Evolutionary conservation across 1,140 invertebrate species (phyloP).

Genomic region (Ridgeia piscesae): DNA sequence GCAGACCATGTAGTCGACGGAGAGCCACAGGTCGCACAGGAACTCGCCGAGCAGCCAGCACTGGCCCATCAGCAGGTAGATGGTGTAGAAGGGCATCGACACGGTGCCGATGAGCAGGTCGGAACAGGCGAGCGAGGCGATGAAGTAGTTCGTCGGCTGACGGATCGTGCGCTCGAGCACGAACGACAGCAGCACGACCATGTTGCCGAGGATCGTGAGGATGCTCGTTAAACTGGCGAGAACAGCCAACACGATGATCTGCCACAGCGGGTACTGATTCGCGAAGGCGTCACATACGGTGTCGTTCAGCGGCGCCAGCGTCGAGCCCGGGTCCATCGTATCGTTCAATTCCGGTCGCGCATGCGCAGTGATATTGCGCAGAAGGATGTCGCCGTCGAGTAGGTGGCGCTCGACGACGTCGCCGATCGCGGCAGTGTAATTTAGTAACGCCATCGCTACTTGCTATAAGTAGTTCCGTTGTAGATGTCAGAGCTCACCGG

Average conservation of each 20-base stretch:
- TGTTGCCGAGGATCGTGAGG: constrained; percentile 71
- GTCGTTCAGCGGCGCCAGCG: background rate
- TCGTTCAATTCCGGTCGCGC: background rate
- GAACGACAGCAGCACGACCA: constrained; percentile 94
- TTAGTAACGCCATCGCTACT: background rate
- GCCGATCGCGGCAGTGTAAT: background rate
- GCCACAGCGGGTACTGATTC: constrained; percentile 22
- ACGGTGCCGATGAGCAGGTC: constrained; percentile 93
- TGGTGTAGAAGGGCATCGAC: constrained; percentile 91
- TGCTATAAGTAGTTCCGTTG: background rate
- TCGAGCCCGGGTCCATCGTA: no score
- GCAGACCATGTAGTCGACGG: constrained; percentile 98
- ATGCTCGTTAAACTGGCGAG: constrained; percentile 27
- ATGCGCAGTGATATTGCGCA: background rate
- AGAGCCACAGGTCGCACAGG: constrained; percentile 97
- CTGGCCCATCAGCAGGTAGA: constrained; percentile 88
- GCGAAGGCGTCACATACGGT: background rate
- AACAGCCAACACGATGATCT: constrained; percentile 22
- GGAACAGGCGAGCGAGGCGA: constrained; percentile 95
- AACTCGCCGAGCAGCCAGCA: constrained; percentile 96
- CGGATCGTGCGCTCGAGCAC: constrained; percentile 95
- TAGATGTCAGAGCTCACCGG: background rate
- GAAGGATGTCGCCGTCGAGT: background rate
- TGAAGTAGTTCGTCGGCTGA: constrained; percentile 99
- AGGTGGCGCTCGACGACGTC: background rate